These are phyloP conservation scores for Galerucella pusilla DNA, from an alignment of 2,888 invertebrate species.

Conservation along the genomic window DNA sequence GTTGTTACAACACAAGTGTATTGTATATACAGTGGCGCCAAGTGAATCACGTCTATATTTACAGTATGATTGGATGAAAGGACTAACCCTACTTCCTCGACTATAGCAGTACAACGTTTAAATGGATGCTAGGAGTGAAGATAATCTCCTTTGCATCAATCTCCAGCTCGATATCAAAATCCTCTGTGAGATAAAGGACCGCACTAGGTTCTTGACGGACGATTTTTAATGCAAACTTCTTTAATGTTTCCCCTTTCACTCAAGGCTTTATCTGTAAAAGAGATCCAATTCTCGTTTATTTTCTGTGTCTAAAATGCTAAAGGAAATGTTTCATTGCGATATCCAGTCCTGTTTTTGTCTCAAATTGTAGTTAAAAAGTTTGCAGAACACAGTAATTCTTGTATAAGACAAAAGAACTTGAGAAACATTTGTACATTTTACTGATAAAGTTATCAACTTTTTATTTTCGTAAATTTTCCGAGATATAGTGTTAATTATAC, in stretches of 20 bases:
- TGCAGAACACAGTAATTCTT: not conserved
- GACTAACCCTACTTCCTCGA: too few relatives aligned
- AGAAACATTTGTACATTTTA: not conserved
- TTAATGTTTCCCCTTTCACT: conserved; percentile 27
- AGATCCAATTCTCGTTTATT: conserved; percentile 13
- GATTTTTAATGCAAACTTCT: conserved; percentile 30
- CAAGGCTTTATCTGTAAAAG: conserved; percentile 17
- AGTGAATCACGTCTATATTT: too few relatives aligned
- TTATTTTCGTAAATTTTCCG: not conserved
- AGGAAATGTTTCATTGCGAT: conserved; percentile 20
- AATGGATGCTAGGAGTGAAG: conserved; percentile 14
- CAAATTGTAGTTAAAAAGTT: conserved; percentile 7
- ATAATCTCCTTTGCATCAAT: conserved; percentile 34
- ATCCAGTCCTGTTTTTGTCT: not conserved
- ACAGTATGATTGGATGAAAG: too few relatives aligned
- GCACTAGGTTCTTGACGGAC: conserved; percentile 16
- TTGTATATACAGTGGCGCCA: too few relatives aligned
- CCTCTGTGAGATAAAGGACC: conserved; percentile 31
- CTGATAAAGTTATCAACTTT: not conserved
- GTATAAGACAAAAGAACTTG: not conserved
- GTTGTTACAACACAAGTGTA: too few relatives aligned
- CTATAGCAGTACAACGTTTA: not conserved
- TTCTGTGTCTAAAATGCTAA: not conserved
- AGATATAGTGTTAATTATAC: too few relatives aligned
- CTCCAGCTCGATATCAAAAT: conserved; percentile 37